Percentiles rank a stretch among this genome's conserved stretches.
phyloP scores from a whole-genome alignment of 2,797 vertebrate species.

The Anolis apletophallus region DNA sequence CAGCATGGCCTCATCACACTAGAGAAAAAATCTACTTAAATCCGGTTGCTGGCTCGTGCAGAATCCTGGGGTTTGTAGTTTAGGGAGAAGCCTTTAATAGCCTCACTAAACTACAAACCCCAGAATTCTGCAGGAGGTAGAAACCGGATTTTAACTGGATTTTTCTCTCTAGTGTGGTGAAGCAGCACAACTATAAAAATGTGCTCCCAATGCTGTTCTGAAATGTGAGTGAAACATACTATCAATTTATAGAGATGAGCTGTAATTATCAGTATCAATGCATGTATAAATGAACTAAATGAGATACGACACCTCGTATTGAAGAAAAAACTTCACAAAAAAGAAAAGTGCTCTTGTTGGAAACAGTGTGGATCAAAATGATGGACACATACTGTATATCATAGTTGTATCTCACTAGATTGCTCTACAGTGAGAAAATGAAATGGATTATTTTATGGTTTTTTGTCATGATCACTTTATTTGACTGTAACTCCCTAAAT shows the following conservation, averaged over 20 bases:
- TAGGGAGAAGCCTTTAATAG: too few relatives aligned
- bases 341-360: constrained; percentile 70
- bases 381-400: constrained; percentile 40
- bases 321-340: constrained; percentile 72
- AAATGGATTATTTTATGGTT: constrained; percentile 59
- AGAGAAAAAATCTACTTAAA: too few relatives aligned
- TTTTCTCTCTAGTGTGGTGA: too few relatives aligned
- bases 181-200: too few relatives aligned
- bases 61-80: too few relatives aligned
- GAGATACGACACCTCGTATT: constrained; percentile 71
- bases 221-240: too few relatives aligned
- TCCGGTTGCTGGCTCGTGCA: too few relatives aligned
- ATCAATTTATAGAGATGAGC: constrained; percentile 71
- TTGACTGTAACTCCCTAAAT: constrained; percentile 3
- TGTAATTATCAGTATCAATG: constrained; percentile 67
- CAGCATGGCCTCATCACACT: too few relatives aligned
- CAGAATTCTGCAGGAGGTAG: too few relatives aligned
- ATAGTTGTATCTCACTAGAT: constrained; percentile 66
- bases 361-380: constrained; percentile 64
- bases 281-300: constrained; percentile 23
- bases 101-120: too few relatives aligned
- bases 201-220: too few relatives aligned
- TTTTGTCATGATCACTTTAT: constrained; percentile 6
- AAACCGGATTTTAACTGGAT: too few relatives aligned
- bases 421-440: constrained; percentile 52